A percentile compares a stretch with the other conserved stretches of the same genome.
phyloP scores from a whole-genome alignment of 2,888 invertebrate genomes.

The Panzeria rudis region DNA sequence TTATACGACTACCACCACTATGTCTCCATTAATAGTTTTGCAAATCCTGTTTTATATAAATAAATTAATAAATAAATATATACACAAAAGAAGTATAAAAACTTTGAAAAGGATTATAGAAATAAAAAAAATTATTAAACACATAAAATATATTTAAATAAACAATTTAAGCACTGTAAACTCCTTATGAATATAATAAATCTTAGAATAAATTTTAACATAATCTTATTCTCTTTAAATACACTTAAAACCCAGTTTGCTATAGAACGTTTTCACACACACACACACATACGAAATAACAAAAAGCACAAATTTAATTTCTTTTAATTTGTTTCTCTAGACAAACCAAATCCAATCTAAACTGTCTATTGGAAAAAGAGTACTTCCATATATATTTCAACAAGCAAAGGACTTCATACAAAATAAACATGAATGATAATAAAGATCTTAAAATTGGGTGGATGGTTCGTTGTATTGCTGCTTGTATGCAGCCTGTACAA shows the following conservation, averaged over 20 bases:
- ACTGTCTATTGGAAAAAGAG: conserved; percentile 34
- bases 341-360: conserved; percentile 55
- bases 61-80: background rate
- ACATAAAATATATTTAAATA: background rate
- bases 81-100: background rate
- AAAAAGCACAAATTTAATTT: conserved; percentile 56
- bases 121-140: background rate
- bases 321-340: conserved; percentile 51
- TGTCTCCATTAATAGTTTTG: too few relatives aligned
- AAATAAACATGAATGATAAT: conserved; percentile 39
- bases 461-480: background rate
- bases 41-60: background rate
- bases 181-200: conserved; percentile 22
- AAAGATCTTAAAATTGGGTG: conserved; percentile 10
- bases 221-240: conserved; percentile 56
- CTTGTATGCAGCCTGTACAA: background rate
- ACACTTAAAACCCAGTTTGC: conserved; percentile 35
- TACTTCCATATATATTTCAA: conserved; percentile 9
- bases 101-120: background rate
- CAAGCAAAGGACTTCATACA: conserved; percentile 19
- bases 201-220: conserved; percentile 12
- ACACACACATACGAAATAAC: conserved; percentile 1
- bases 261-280: background rate
- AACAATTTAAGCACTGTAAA: conserved; percentile 22
- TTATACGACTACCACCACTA: too few relatives aligned